Base-by-base conservation (phyloP, 2,113 vertebrate genomes). In the Cettia cetti region DNA sequence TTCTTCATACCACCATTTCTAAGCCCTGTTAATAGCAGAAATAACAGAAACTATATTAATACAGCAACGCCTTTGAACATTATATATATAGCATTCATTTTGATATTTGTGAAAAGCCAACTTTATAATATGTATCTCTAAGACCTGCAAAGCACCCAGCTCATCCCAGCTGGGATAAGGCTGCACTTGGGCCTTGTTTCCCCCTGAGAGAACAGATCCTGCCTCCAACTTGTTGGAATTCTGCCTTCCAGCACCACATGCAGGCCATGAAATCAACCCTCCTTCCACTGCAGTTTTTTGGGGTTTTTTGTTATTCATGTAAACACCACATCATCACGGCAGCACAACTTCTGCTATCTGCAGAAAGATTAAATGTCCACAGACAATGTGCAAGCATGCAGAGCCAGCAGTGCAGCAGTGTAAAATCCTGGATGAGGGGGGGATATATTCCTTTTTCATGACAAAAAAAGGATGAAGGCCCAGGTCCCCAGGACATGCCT, bases 121-220 rank as follows among this genome's bases (percentile, higher is more conserved):
- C 45, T 47, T 22, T 22, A 11, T 47, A 47, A 47, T 22, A 47
- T 47, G 21, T 22, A 47, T 22, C 45, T 22, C 11, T 22, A 22
- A 47, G 20, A 47, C 45, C 90, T 89, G 85, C 83, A 95, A 77
- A 92, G 68, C 10, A 13, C 80, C 91, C 97, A 95, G 93, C 82
- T 87, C 74, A 44, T 93, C 91, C 93, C 61, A 71, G 92, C 92
- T 95, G 63, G 95, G 91, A 69, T 71, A 77, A 93, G 35, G 94
- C 42, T 49, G 53, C 26, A 2, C 52, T 27, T 15, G 24, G 31
- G 35, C 71, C 53, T 35, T 30, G 40, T 5, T 13, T 35, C 42
- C 14, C 26, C 10, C 40, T 20, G 8, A 12, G 33, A 45, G 53
- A 56, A 13, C 40, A n/a, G 21, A 74, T 39, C 18, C 68, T 65